Conservation (phyloP, 2,113 vertebrate species). For the Neolamprologus caudopunctatus region DNA sequence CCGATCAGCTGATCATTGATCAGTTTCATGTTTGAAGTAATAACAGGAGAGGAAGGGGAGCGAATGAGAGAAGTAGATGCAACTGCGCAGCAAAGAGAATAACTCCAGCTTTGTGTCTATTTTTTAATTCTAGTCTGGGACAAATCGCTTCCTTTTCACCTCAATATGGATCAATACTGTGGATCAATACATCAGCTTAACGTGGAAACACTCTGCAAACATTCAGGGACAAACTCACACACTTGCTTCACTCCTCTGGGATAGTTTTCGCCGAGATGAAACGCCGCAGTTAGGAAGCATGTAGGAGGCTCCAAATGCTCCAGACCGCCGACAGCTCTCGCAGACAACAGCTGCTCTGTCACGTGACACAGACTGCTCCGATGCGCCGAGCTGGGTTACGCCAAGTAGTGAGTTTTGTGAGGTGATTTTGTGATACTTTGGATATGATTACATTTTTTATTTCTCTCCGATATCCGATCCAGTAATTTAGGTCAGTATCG, state of each 20-base stretch:
- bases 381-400: background rate
- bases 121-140: too few species aligned
- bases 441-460: too few species aligned
- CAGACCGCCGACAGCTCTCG: fast-evolving
- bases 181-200: too few species aligned
- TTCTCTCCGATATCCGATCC: background rate
- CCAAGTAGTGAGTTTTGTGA: background rate
- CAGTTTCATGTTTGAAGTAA: too few species aligned
- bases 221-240: background rate
- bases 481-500: background rate
- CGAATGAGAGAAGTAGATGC: too few species aligned
- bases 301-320: background rate
- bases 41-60: too few species aligned
- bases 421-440: too few species aligned
- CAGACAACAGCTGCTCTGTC: fast-evolving
- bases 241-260: background rate
- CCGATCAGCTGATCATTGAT: fast-evolving
- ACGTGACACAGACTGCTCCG: fast-evolving
- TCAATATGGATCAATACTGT: background rate
- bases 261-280: fast-evolving
- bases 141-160: too few species aligned
- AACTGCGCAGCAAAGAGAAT: too few species aligned
- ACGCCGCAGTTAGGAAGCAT: fast-evolving
- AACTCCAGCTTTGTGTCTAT: too few species aligned
- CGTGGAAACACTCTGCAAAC: too few species aligned